phyloP scores from a whole-genome alignment of 1,140 invertebrate species.

The Papilio helenus region DNA sequence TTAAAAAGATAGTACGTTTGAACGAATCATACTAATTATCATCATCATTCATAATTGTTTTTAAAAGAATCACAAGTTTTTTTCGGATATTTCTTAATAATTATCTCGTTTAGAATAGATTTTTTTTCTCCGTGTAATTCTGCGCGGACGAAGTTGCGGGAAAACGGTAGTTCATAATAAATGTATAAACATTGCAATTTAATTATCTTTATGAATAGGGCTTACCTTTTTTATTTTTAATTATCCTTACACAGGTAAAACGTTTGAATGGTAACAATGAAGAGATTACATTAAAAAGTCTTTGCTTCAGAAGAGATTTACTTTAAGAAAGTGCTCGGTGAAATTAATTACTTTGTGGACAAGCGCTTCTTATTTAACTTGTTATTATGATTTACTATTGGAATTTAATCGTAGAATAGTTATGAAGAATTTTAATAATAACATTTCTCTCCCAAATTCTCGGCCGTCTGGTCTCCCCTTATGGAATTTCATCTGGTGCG shows the following conservation, averaged over 20 bases:
- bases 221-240: neutral
- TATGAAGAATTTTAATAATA: neutral
- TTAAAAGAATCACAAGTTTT: no score
- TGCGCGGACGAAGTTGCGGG: no score
- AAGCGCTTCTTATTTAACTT: neutral
- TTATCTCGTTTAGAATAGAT: no score
- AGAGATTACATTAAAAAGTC: conserved; percentile 16
- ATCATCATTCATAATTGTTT: no score
- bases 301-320: conserved; percentile 1
- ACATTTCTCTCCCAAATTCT: neutral
- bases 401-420: neutral
- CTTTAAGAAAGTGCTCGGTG: neutral
- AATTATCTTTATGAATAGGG: neutral
- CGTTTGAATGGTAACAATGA: conserved; percentile 8
- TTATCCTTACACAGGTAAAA: conserved; percentile 7
- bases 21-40: no score
- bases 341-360: conserved; percentile 27
- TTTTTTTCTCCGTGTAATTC: no score
- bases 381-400: neutral
- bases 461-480: neutral
- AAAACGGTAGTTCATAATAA: no score
- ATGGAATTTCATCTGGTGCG: neutral
- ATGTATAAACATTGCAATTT: neutral
- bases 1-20: no score
- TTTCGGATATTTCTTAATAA: no score